Evolutionary conservation across 1,140 invertebrate species (phyloP).

Genomic region (Drosophila takahashii): DNA sequence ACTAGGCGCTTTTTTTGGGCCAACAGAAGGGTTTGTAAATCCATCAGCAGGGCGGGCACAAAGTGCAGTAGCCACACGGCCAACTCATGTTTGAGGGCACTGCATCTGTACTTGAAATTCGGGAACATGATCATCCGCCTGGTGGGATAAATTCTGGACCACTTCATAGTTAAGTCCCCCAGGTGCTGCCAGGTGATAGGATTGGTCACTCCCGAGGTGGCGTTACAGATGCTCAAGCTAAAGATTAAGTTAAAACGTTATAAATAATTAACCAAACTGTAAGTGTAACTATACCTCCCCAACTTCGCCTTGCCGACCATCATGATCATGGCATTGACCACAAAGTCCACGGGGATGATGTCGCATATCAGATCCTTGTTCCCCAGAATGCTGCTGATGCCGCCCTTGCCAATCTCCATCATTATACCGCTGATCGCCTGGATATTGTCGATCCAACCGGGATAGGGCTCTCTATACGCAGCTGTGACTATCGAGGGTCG

Average conservation of each 20-base stretch:
- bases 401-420: constrained; percentile 94
- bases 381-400: constrained; percentile 93
- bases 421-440: constrained; percentile 92
- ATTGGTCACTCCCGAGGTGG: constrained; percentile 93
- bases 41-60: constrained; percentile 92
- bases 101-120: constrained; percentile 91
- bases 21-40: constrained; percentile 87
- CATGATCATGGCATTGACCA: constrained; percentile 93
- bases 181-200: constrained; percentile 94
- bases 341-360: constrained; percentile 95
- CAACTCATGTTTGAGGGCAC: constrained; percentile 89
- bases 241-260: neutral
- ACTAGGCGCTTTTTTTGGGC: constrained; percentile 93
- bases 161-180: constrained; percentile 88
- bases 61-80: constrained; percentile 90
- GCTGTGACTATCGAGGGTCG: constrained; percentile 95
- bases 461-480: constrained; percentile 90
- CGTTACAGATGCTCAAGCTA: constrained; percentile 92
- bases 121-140: constrained; percentile 95
- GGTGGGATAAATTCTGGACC: constrained; percentile 90
- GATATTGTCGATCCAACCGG: constrained; percentile 97
- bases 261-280: no score
- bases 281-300: constrained; percentile 52
- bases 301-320: constrained; percentile 88
- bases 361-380: constrained; percentile 91